Base-by-base conservation (phyloP, 30 jellyfish, hydroid and myxozoan genomes). In the Aurelia coerulea region DNA sequence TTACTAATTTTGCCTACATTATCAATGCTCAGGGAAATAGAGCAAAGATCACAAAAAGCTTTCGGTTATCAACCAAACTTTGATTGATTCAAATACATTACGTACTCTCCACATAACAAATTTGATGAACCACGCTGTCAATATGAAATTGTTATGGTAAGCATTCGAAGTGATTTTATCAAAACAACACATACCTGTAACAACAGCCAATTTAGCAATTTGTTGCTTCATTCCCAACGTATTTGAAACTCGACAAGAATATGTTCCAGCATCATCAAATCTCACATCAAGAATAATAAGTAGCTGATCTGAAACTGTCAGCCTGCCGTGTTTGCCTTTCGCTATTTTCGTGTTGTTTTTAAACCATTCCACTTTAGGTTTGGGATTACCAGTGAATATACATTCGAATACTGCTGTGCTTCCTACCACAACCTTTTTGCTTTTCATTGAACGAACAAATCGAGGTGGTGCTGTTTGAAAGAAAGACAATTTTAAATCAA, bases 311-410 rank as follows among this genome's bases (percentile, higher is more conserved):
- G 97, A 80, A 14, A 95, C 83, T 5, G 79, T 89, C 74, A 62
- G 67, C 11, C 96, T 64, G 53, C 76, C 80, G 31, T 81, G 39
- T 46, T 71, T 75, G 72, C 86, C 88, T 31, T 87, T 78, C 53
- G 39, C 66, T 11, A 95, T 41, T 62, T 54, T 68, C 46, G 80
- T 85, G 52, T 62, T 90, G 60, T 95, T 81, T 50, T 90, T 95
- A 74, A 51, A 95, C 99, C 99, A 95, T 80, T 72, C 86, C 29
- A 95, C 91, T 68, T 79, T 90, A 10, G 97, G 99, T 19, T 65
- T 76, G 64, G 99, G 99, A 82, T 95, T 95, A 9, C 99, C 99
- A 51, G 96, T 89, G 90, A 86, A 96, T 19, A 95, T 95, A 89
- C 99, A 95, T 62, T 95, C 99, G 52, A 95, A 81, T 34, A 95